Base-by-base conservation (phyloP, 2,797 vertebrate species). In the Galaxias olidus region DNA sequence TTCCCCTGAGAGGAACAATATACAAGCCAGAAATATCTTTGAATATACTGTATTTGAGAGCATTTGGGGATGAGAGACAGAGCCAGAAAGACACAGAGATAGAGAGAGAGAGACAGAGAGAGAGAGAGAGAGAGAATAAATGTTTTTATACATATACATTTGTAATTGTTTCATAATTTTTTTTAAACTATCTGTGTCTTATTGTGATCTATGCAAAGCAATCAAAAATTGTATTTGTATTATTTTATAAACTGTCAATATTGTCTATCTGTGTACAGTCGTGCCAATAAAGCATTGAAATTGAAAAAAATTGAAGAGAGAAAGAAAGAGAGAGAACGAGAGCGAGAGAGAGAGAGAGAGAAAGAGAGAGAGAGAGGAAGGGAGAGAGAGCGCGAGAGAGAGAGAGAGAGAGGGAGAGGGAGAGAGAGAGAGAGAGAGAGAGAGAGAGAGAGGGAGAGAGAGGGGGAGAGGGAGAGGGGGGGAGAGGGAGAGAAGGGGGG, bases 331-430 rank as follows among this genome's bases (percentile, higher is more conserved):
- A 13, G 56, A 18, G 57, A 19, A 9, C 20, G 17, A 30, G 17
- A 59, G 17, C 14, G 47, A 50, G 52, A 10, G 58, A 68, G 17
- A 59, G 72, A 78, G 30, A 30, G 3, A 54, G 13, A 14, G 13
- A 47, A 9, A 47, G 45, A 48, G 68, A 80, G 56, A 73, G 69
- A 46, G 30, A 30, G 30, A 30, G 30, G 6, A 6, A 30, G 30
- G 53, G 13, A 14, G 13, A 47, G 13, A 47, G 45, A 48, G 68
- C 78, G 56, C 72, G 69, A 46, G 30, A 30, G 30, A 30, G 30
- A 43, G 42, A 58, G 13, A 58, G 40, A 42, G 44, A 43, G 41
- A 17, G 40, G 42, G 14, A 58, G 55, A 15, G 20, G 14, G 44
- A 4, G 46, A 42, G 8, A 17, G 44, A 55, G 6, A 13, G 20